phyloP scores from a whole-genome alignment of 2,113 vertebrate species.

The Desmodus rotundus region DNA sequence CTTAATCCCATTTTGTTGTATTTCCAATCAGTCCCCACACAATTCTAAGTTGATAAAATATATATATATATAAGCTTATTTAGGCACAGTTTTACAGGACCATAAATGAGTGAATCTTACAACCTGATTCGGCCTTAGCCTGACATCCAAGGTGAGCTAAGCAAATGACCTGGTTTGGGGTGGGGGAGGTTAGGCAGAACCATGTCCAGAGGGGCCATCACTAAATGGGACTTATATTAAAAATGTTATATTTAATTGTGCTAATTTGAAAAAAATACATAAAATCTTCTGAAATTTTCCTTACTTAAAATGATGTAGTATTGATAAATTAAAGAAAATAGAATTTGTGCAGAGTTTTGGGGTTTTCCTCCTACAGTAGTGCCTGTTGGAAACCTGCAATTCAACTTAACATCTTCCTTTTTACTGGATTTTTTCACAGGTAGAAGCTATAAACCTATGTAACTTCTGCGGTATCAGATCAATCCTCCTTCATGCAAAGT shows the following conservation, averaged over 20 bases:
- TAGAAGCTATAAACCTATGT: neutral
- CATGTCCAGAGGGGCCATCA: neutral
- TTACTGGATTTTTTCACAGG: neutral
- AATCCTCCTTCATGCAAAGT: neutral
- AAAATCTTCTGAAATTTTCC: neutral
- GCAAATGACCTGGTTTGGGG: too few species aligned
- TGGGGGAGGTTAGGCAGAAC: fast-evolving
- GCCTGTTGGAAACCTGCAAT: neutral
- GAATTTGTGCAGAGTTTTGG: neutral
- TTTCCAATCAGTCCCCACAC: neutral
- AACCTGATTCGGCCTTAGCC: neutral
- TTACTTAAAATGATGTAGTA: neutral
- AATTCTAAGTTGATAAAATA: neutral
- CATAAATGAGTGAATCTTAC: neutral
- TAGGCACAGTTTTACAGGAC: neutral
- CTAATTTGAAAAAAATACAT: neutral
- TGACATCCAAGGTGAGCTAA: neutral
- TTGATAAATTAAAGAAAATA: neutral
- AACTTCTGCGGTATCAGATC: neutral
- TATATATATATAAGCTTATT: neutral
- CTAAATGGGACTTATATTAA: neutral
- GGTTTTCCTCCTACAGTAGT: neutral
- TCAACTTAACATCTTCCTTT: neutral
- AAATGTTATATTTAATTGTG: neutral
- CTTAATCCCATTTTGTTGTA: neutral